These are phyloP conservation scores for Prionace glauca DNA, from an alignment of 2,797 vertebrate species.

Conservation along the genomic window DNA sequence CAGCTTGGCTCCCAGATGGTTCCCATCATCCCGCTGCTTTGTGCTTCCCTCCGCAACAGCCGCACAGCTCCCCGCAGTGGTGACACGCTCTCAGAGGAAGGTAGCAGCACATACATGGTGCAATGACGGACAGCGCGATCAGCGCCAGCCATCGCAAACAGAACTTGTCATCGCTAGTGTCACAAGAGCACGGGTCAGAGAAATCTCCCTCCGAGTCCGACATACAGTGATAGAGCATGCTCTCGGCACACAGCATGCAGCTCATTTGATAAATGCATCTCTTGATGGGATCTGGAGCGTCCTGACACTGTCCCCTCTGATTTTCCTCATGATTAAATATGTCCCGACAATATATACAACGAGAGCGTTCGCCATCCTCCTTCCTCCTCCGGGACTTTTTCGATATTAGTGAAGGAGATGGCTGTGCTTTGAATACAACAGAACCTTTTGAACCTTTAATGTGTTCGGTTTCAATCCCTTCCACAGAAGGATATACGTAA, in stretches of 20 bases:
- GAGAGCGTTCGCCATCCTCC: constrained; percentile 93
- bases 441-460: constrained; percentile 80
- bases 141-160: constrained; percentile 95
- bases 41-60: constrained; percentile 96
- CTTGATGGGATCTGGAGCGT: constrained; percentile 92
- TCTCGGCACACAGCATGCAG: constrained; percentile 98
- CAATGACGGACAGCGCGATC: constrained; percentile 88
- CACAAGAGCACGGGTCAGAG: constrained; percentile 96
- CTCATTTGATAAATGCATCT: constrained; percentile 98
- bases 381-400: constrained; percentile 85
- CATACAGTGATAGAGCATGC: constrained; percentile 99
- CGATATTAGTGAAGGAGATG: constrained; percentile 75
- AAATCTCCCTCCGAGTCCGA: constrained; percentile 98
- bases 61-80: constrained; percentile 90
- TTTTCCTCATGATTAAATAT: constrained; percentile 98
- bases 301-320: constrained; percentile 88
- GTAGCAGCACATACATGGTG: constrained; percentile 99
- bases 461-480: constrained; percentile 68
- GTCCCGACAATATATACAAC: constrained; percentile 95
- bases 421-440: constrained; percentile 73
- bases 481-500: constrained; percentile 78
- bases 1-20: constrained; percentile 53
- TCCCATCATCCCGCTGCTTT: constrained; percentile 88
- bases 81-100: constrained; percentile 91
- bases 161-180: constrained; percentile 95